Conservation (phyloP, 37 sponge, comb jelly and placozoan species). For the Chondrosia reniformis region DNA sequence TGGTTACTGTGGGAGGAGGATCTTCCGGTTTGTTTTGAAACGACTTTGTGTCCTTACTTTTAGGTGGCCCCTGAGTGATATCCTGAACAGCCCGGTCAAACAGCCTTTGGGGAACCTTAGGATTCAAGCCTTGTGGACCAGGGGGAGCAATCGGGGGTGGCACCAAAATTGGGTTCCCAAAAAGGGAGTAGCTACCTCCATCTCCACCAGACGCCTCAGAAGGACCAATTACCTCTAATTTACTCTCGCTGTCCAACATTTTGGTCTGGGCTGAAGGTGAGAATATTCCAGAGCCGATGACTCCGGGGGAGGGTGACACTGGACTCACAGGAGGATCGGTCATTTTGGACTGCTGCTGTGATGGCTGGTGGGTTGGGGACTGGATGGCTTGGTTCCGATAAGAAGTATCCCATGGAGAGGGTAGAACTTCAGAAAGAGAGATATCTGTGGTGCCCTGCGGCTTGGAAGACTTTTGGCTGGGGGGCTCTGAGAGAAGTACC, state of each 20-base stretch:
- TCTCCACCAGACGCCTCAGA: background rate
- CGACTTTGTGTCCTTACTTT: no score
- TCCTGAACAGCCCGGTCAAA: no score
- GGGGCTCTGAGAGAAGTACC: background rate
- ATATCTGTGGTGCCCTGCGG: background rate
- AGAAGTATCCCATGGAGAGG: background rate
- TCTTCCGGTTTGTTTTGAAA: no score
- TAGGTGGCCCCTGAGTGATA: no score
- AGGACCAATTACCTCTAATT: background rate
- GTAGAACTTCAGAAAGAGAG: background rate
- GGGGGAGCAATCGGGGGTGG: no score
- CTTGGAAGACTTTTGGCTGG: background rate
- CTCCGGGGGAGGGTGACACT: slow-evolving; percentile 1
- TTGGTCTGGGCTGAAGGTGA: background rate
- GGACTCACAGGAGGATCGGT: background rate
- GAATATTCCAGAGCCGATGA: slow-evolving; percentile 8
- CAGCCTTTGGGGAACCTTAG: no score
- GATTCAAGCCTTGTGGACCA: no score
- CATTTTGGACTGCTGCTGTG: background rate
- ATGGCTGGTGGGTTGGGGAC: background rate
- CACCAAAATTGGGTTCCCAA: no score
- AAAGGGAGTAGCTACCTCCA: background rate
- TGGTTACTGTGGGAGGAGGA: no score
- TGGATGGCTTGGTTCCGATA: background rate
- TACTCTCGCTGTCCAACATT: no score